Base-by-base conservation (phyloP, 2,888 invertebrate genomes). In the Drosophila testacea region DNA sequence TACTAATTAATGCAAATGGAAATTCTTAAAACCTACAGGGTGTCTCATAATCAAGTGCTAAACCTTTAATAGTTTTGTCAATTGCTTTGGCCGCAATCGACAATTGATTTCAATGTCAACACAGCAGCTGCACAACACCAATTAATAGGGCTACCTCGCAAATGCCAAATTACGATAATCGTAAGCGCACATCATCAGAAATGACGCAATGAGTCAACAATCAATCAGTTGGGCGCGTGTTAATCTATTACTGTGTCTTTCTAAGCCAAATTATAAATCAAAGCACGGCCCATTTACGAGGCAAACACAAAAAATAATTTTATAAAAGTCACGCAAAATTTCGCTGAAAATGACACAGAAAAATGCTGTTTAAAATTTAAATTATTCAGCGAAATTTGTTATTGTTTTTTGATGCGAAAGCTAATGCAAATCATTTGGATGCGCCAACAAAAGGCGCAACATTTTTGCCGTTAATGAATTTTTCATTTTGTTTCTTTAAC, bases 21-120 rank as follows among this genome's bases (percentile, higher is more conserved):
- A 22, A 22, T 22, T 22, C 3, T 3, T 22, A 22, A 22, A 22
- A 22, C 22, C 22, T 22, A 22, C 22, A 22, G 22, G 22, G 22
- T 22, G 22, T 22, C 22, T 22, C 22, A 22, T 22, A 22, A 22
- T 22, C 22, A 44, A 34, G 7, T 42, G 27, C 34, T n/a, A 10
- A 5, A 30, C 27, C 32, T 32, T 42, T 44, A 22, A 44, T 42
- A 22, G 42, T 2, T 22, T n/a, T 44, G 13, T 27, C 44, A 44
- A 52, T 57, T 57, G 38, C 57, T 51, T n/a, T 47, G 67, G 50
- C 48, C 66, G 42, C 34, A 51, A 57, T 66, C 46, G 46, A 46
- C 65, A 73, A 73, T 52, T 63, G 56, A 32, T 78, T 82, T 82
- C 88, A 83, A 85, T 83, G 83, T 77, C 81, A 83, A 34, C 60